Evolutionary conservation across 2,797 vertebrate species (phyloP).

Genomic region (Sciurus vulgaris): DNA sequence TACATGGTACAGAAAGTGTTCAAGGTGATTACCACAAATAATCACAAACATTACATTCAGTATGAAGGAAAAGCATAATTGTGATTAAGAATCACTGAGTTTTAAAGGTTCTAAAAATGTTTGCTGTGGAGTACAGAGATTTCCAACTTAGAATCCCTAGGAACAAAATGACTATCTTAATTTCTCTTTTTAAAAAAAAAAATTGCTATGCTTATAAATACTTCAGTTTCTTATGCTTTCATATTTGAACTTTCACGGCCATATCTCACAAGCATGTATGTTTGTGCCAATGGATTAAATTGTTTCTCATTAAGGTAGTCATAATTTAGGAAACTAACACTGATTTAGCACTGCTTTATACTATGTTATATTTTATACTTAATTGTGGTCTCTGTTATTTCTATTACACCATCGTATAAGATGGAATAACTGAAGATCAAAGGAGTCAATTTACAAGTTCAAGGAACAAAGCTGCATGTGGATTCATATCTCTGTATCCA

Average conservation of each 20-base stretch:
- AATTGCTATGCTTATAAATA: not conserved
- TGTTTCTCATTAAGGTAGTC: not conserved
- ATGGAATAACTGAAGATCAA: not conserved
- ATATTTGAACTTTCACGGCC: not conserved
- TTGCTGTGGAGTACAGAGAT: not conserved
- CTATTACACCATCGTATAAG: not conserved
- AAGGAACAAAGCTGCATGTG: not conserved
- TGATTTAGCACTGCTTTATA: not conserved
- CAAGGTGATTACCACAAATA: not conserved
- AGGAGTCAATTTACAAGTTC: not conserved
- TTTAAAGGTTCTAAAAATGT: not conserved
- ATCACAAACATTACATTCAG: not conserved
- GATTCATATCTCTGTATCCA: not conserved
- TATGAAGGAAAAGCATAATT: not conserved
- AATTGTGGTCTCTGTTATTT: not conserved
- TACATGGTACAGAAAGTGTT: not conserved
- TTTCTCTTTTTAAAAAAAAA: not conserved
- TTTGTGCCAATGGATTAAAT: not conserved
- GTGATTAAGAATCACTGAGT: not conserved
- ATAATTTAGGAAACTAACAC: not conserved
- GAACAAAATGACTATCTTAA: not conserved
- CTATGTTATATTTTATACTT: not conserved
- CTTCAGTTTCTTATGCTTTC: not conserved
- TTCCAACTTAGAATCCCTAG: not conserved
- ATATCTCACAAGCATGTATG: not conserved